Evolutionary conservation across 2,888 invertebrate genomes (phyloP).

Genomic region (Heteropelma amictum): DNA sequence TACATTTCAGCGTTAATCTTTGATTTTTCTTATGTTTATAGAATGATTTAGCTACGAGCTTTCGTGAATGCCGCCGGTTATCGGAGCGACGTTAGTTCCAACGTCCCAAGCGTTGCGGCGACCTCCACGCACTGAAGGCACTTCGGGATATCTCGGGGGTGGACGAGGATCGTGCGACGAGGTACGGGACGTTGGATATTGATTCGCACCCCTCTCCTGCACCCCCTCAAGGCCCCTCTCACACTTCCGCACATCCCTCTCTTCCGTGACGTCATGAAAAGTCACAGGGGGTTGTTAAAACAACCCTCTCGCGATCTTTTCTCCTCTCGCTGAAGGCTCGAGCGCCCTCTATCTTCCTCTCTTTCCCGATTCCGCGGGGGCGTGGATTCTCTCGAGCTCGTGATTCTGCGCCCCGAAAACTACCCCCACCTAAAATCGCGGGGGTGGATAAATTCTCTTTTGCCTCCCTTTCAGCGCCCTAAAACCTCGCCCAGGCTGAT

Average conservation of each 20-base stretch:
- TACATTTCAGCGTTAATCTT: not conserved
- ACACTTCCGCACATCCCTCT: conserved; percentile 31
- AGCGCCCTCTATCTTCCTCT: conserved; percentile 4
- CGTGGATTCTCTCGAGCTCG: conserved; percentile 69
- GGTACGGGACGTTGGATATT: conserved; percentile 63
- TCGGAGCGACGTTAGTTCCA: conserved; percentile 68
- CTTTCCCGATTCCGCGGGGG: conserved; percentile 55
- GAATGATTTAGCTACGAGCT: conserved; percentile 1
- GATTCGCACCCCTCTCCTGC: conserved; percentile 46
- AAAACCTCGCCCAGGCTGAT: conserved; percentile 48
- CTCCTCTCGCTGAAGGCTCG: conserved; percentile 35
- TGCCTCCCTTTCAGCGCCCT: conserved; percentile 11
- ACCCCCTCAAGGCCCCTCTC: conserved; percentile 1
- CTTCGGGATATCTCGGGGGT: conserved; percentile 63
- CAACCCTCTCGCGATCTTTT: conserved; percentile 41
- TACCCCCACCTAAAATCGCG: conserved; percentile 8
- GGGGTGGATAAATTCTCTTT: conserved; percentile 6
- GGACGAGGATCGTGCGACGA: conserved; percentile 66
- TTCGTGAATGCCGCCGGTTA: conserved; percentile 62
- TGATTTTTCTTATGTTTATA: not conserved
- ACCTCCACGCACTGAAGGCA: conserved; percentile 75
- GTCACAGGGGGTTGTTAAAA: conserved; percentile 38
- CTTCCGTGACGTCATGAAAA: conserved; percentile 50
- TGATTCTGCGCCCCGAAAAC: conserved; percentile 69
- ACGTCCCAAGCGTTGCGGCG: conserved; percentile 74